Percentiles rank a stretch among this genome's conserved stretches.
phyloP scores from a whole-genome alignment of 2,888 invertebrate species.

The Ormyrus labotus region DNA sequence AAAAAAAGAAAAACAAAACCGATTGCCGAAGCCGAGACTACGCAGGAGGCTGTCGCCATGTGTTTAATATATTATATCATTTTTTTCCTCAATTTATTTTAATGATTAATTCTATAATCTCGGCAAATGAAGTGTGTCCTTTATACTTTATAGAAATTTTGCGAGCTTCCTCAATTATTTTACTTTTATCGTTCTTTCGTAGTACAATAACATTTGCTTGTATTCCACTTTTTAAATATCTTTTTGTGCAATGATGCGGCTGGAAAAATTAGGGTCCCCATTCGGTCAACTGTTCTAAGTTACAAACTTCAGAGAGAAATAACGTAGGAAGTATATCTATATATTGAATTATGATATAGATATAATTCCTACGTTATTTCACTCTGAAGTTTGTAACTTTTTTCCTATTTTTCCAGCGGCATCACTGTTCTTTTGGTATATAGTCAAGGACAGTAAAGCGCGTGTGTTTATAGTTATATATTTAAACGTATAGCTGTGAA shows the following conservation, averaged over 20 bases:
- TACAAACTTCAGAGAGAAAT: too few relatives aligned
- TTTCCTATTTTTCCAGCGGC: too few relatives aligned
- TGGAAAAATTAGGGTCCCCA: too few relatives aligned
- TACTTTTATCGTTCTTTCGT: slow-evolving; percentile 3
- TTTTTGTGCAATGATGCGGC: too few relatives aligned
- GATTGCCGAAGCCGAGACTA: slow-evolving; percentile 56
- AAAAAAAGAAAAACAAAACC: slow-evolving; percentile 17
- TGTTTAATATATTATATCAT: slow-evolving; percentile 11
- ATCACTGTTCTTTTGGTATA: too few relatives aligned
- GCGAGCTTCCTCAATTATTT: not conserved
- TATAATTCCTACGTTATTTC: too few relatives aligned
- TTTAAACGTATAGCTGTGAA: not conserved
- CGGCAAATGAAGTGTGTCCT: slow-evolving; percentile 43
- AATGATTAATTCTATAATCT: slow-evolving; percentile 34
- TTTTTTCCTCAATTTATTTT: slow-evolving; percentile 18
- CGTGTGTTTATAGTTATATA: slow-evolving; percentile 1
- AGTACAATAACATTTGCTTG: not conserved
- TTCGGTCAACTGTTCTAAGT: too few relatives aligned
- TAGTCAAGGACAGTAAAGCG: not conserved
- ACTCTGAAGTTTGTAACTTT: too few relatives aligned
- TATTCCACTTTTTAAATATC: slow-evolving; percentile 6
- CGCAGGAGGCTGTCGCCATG: slow-evolving; percentile 45
- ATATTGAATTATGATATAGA: too few relatives aligned
- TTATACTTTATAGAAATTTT: slow-evolving; percentile 14
- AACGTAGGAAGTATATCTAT: too few relatives aligned